Evolutionary conservation across 2,113 vertebrate genomes (phyloP), one percentile per base, ranked within the genome.

Genomic region (Murina feae): DNA sequence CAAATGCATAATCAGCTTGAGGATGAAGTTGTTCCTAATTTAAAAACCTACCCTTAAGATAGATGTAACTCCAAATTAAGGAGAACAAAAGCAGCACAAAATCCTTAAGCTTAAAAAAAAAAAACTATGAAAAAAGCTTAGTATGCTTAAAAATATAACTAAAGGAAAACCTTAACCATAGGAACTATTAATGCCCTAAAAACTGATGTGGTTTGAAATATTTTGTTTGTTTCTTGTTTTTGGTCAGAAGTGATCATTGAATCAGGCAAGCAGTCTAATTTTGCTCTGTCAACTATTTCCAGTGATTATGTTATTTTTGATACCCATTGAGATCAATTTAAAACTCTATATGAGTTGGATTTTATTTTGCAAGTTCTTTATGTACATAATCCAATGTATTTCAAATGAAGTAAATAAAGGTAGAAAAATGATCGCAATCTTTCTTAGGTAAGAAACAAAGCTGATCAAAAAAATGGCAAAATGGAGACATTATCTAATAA

Each of bases 1-100:
- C 39, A 89, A 78, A 32, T 72, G 68, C 63, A 74, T 86, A 86
- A 69, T 89, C 95, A 91, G 71, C 92, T 96, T 96, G 91, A 81
- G 53, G 65, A 28, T 55, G 65, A 90, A 93, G 16, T 39, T 86
- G 9, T 83, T 89, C 39, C 65, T 94, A 88, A 94, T 66, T 71
- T 68, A 89, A 97, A 96, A 97, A 66, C 8, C 23, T 96, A 35
- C 60, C 83, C 74, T 90, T 63, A 93, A 84, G 79, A 80, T 44
- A 93, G 93, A 95, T 87, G 21, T 85, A 93, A 88, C 23, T 58
- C 13, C 86, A 79, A 87, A 91, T 82, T 66, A 86, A 91, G 9
- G 47, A 86, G 37, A 94, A 76, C 35, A 92, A 86, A 96, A 76
- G 39, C 20, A 93, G 25, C 4, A 75, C 10, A 76, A 78, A 65